phyloP scores from a whole-genome alignment of 2,888 invertebrate genomes.

The Glaucopsyche alexis region DNA sequence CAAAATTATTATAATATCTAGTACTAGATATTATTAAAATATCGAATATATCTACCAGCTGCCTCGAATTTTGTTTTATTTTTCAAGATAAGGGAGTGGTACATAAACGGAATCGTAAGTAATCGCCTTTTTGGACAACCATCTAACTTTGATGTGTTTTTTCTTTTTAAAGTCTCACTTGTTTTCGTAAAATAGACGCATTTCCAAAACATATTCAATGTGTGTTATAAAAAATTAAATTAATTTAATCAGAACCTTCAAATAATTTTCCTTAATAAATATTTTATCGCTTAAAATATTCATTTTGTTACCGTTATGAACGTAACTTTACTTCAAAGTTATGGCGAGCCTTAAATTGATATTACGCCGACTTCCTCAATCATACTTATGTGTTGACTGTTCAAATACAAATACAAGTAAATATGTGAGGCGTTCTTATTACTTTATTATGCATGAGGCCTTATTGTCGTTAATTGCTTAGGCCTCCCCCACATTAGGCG shows the following conservation, averaged over 20 bases:
- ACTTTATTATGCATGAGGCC: not conserved
- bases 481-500: too few species aligned
- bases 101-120: too few species aligned
- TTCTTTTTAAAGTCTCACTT: too few species aligned
- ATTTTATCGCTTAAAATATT: not conserved
- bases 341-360: conserved; percentile 34
- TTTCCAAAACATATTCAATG: too few species aligned
- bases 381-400: conserved; percentile 35
- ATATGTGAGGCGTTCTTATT: conserved; percentile 29
- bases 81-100: too few species aligned
- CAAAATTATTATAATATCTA: too few species aligned
- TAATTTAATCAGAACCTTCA: not conserved
- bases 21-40: too few species aligned
- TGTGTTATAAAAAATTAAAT: not conserved
- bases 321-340: conserved; percentile 29
- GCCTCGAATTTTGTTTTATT: too few species aligned
- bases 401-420: conserved; percentile 32
- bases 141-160: too few species aligned
- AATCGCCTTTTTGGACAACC: too few species aligned
- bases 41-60: too few species aligned
- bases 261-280: not conserved
- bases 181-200: too few species aligned
- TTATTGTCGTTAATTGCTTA: not conserved
- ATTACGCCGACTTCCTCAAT: conserved; percentile 34
- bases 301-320: conserved; percentile 12